Conservation (phyloP, 1,140 invertebrate genomes). For the Metopolophium dirhodum region DNA sequence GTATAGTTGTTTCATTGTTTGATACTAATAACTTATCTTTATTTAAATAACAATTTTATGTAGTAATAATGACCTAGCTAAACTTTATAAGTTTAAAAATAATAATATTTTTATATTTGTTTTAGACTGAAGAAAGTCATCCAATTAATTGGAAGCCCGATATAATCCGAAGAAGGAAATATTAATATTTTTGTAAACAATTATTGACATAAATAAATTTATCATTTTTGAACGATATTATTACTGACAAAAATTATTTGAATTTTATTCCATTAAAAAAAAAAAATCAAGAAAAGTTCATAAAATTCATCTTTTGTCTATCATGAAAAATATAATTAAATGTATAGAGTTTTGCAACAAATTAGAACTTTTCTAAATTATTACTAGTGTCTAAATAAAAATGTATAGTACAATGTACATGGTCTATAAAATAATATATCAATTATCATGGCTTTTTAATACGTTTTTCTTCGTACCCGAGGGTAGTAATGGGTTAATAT, state of each 20-base stretch:
- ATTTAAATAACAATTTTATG: neutral
- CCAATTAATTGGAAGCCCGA: slow-evolving; percentile 98
- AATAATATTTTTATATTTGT: slow-evolving; percentile 59
- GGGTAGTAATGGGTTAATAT: too few relatives aligned
- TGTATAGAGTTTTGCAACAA: neutral
- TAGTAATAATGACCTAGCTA: neutral
- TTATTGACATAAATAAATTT: neutral
- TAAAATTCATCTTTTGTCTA: neutral
- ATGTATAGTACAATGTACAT: too few relatives aligned
- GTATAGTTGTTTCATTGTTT: too few relatives aligned
- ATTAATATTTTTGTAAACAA: slow-evolving; percentile 66
- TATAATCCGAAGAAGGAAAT: slow-evolving; percentile 86
- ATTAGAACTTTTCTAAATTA: too few relatives aligned
- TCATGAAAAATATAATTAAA: neutral
- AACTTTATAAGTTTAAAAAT: neutral
- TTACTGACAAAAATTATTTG: neutral
- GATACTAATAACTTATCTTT: neutral
- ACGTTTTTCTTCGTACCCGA: too few relatives aligned
- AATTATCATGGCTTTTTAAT: too few relatives aligned
- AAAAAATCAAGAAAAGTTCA: neutral
- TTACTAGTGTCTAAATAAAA: too few relatives aligned
- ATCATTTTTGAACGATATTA: neutral
- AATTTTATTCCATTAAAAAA: neutral
- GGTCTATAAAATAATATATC: too few relatives aligned
- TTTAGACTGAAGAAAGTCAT: slow-evolving; percentile 91